Percentiles rank a stretch among this genome's conserved stretches.
Conservation (phyloP, 2,113 vertebrate genomes). For the Xiphophorus hellerii region DNA sequence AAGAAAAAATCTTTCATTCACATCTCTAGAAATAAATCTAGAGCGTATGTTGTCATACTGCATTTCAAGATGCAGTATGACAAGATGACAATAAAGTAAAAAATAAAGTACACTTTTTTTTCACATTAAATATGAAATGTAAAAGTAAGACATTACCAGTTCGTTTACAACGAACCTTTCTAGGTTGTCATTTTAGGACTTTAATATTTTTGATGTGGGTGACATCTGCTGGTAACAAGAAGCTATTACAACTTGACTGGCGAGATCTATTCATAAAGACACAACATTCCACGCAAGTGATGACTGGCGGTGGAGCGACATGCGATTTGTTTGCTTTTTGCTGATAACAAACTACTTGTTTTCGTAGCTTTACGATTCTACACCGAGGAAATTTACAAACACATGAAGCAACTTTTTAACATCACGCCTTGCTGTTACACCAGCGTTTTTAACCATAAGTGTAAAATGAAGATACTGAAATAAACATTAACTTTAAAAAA, state of each 20-base stretch:
- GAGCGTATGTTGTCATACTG: no score
- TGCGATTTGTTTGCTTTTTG: neutral
- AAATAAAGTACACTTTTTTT: no score
- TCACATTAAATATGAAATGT: neutral
- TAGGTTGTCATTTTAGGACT: neutral
- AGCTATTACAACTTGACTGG: constrained; percentile 28
- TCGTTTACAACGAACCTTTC: neutral
- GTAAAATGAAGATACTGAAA: neutral
- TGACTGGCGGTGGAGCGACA: no score
- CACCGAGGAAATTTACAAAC: neutral
- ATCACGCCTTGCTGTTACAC: neutral
- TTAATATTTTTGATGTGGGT: constrained; percentile 12
- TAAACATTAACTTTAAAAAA: neutral
- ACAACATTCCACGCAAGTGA: neutral
- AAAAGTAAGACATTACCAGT: neutral
- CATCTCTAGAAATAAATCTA: no score
- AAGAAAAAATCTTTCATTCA: no score
- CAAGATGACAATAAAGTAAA: no score
- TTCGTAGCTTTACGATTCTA: neutral
- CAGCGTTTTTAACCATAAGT: no score
- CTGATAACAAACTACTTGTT: neutral
- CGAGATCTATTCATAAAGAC: neutral
- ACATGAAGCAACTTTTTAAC: neutral
- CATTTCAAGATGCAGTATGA: no score
- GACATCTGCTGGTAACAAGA: constrained; percentile 61